phyloP scores from a whole-genome alignment of 1,140 invertebrate genomes.

The Zaprionus davidi region DNA sequence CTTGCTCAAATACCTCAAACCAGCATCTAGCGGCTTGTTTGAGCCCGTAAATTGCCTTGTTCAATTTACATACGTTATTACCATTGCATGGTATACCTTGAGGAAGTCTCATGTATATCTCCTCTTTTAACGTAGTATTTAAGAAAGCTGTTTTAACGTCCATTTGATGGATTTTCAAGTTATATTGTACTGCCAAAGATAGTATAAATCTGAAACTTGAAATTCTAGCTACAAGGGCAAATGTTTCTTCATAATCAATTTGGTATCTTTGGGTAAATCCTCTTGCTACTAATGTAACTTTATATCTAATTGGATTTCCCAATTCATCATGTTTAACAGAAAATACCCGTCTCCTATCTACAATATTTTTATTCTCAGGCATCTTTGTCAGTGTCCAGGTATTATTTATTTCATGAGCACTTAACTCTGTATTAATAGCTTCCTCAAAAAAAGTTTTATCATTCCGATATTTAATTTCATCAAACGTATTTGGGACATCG shows the following conservation, averaged over 20 bases:
- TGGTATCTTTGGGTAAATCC: slow-evolving; percentile 81
- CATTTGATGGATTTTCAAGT: slow-evolving; percentile 72
- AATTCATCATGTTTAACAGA: slow-evolving; percentile 28
- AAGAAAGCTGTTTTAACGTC: slow-evolving; percentile 84
- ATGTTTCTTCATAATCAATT: slow-evolving; percentile 78
- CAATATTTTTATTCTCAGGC: too few relatives aligned
- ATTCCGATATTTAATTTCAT: too few relatives aligned
- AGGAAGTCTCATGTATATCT: slow-evolving; percentile 81
- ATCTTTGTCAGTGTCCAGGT: too few relatives aligned
- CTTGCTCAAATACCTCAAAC: slow-evolving; percentile 9
- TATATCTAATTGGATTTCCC: slow-evolving; percentile 53
- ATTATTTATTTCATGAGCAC: too few relatives aligned
- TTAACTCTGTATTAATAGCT: too few relatives aligned
- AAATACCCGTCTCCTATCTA: slow-evolving; percentile 1
- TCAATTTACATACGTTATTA: slow-evolving; percentile 49
- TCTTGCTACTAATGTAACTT: slow-evolving; percentile 83
- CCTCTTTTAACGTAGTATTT: slow-evolving; percentile 80
- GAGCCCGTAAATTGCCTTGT: slow-evolving; percentile 20
- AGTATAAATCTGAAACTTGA: slow-evolving; percentile 33
- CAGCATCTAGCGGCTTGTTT: slow-evolving; percentile 37
- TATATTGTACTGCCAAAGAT: slow-evolving; percentile 47
- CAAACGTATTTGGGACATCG: too few relatives aligned
- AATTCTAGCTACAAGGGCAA: slow-evolving; percentile 35
- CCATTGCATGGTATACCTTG: slow-evolving; percentile 44
- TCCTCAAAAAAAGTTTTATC: too few relatives aligned